Percentiles rank a stretch among this genome's conserved stretches.
Evolutionary conservation across 2,797 vertebrate species (phyloP).

Genomic region (Cirrhinus molitorella): DNA sequence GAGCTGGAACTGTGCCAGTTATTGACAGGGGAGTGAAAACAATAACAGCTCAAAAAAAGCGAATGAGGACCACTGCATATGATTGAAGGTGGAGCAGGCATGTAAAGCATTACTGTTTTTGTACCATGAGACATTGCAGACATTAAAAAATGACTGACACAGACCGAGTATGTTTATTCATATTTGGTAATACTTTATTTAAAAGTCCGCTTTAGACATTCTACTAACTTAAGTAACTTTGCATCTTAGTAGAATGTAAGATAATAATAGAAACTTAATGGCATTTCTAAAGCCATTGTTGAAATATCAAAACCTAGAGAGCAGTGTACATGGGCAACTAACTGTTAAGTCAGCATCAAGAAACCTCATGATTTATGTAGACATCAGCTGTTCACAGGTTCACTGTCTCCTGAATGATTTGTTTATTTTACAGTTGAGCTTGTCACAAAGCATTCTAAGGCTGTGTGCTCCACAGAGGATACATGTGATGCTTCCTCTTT

Average conservation of each 20-base stretch:
- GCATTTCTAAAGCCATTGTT: not conserved
- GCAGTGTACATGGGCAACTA: not conserved
- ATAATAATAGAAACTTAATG: not conserved
- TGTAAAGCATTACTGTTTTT: not conserved
- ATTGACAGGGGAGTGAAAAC: conserved; percentile 66
- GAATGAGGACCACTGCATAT: conserved; percentile 48
- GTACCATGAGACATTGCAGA: not conserved
- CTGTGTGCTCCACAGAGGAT: not conserved
- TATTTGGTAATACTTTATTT: not conserved
- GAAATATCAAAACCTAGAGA: not conserved
- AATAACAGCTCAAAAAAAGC: conserved; percentile 57
- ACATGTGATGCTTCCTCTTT: not conserved
- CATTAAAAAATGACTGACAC: not conserved
- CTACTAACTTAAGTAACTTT: too few relatives aligned
- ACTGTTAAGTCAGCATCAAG: not conserved
- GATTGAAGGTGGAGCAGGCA: conserved; percentile 57
- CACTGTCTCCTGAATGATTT: not conserved
- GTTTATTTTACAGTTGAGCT: not conserved
- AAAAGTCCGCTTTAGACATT: too few relatives aligned
- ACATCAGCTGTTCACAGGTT: not conserved
- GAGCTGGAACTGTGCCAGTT: conserved; percentile 65
- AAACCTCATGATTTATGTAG: not conserved
- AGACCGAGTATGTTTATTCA: not conserved
- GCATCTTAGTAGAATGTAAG: not conserved
- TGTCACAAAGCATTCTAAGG: not conserved